These are phyloP conservation scores for Amniataba percoides DNA, from an alignment of 2,797 vertebrate genomes.

Conservation along the genomic window DNA sequence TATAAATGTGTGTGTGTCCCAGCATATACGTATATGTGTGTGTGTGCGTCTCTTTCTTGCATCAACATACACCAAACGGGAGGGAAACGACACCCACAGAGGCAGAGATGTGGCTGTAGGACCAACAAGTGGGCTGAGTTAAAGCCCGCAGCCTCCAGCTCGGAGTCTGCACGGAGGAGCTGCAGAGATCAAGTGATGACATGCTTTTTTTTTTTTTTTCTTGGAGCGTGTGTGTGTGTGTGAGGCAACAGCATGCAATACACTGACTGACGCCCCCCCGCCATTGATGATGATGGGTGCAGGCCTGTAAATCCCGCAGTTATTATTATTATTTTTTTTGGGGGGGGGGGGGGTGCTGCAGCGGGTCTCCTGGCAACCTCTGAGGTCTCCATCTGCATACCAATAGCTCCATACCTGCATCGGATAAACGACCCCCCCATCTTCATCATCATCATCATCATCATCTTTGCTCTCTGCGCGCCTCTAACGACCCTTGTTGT, in stretches of 20 bases:
- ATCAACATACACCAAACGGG: constrained; percentile 2
- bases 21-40: no score
- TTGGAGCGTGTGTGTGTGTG: no score
- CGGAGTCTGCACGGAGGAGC: constrained; percentile 26
- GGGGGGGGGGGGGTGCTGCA: constrained; percentile 25
- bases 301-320: constrained; percentile 58
- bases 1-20: no score
- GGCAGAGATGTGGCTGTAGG: constrained; percentile 23
- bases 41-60: constrained; percentile 6
- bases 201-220: no score
- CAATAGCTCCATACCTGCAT: constrained; percentile 64
- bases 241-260: no score
- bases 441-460: no score
- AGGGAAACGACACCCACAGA: constrained; percentile 6
- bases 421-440: constrained; percentile 11
- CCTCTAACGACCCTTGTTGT: not conserved
- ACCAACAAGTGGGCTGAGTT: constrained; percentile 78
- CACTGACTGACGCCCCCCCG: constrained; percentile 37
- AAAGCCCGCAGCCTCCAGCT: constrained; percentile 29
- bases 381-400: constrained; percentile 76
- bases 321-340: no score
- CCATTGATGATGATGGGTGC: constrained; percentile 44
- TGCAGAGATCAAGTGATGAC: constrained; percentile 30
- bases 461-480: constrained; percentile 5
- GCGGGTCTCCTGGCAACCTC: constrained; percentile 76